Percentiles rank a stretch among this genome's conserved stretches.
Evolutionary conservation across 2,888 invertebrate species (phyloP).

Genomic region (Drosophila kambysellisi): DNA sequence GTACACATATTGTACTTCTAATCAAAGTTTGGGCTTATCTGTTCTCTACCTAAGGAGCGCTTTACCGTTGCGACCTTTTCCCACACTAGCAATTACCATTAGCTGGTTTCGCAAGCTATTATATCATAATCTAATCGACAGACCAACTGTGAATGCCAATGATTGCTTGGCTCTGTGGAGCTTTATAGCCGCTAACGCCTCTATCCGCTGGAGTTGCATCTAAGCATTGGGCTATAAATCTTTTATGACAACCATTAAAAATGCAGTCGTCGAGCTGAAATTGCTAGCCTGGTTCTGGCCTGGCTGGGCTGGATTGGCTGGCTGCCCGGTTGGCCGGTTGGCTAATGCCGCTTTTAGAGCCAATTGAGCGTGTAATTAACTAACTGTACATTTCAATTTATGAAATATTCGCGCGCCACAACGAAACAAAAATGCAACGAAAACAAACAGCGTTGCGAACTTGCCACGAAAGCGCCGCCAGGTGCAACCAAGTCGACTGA

Average conservation of each 20-base stretch:
- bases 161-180: constrained; percentile 23
- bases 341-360: constrained; percentile 73
- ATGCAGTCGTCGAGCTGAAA: constrained; percentile 51
- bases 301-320: constrained; percentile 1
- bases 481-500: constrained; percentile 45
- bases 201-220: constrained; percentile 21
- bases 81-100: constrained; percentile 4
- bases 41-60: too few relatives aligned
- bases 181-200: constrained; percentile 38
- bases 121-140: constrained; percentile 39
- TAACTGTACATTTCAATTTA: constrained; percentile 80
- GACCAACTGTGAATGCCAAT: constrained; percentile 37
- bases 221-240: constrained; percentile 67
- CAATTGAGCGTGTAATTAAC: constrained; percentile 80
- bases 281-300: constrained; percentile 48
- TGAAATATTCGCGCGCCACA: constrained; percentile 63
- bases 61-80: constrained; percentile 20
- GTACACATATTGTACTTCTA: not conserved
- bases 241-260: constrained; percentile 67
- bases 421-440: constrained; percentile 14
- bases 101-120: constrained; percentile 40
- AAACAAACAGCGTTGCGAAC: constrained; percentile 30
- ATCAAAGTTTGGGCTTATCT: not conserved
- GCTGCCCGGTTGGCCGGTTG: constrained; percentile 9
- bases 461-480: constrained; percentile 62